phyloP scores from a whole-genome alignment of 35 echinoderm and acorn worm species.

The Apostichopus parvimensis region DNA sequence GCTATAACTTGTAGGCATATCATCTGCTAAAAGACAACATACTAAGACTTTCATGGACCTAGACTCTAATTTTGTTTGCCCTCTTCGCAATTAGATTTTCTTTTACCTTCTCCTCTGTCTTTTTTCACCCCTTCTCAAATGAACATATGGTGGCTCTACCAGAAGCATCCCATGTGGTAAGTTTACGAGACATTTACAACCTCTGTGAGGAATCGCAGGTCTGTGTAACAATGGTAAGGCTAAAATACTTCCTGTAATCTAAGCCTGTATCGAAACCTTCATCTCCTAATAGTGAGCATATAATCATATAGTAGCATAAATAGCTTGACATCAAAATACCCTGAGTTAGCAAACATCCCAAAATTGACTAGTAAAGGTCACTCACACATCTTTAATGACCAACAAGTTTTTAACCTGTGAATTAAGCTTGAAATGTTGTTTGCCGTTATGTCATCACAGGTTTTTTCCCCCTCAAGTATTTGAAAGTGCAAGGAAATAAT shows the following conservation, averaged over 20 bases:
- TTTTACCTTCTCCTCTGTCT: neutral
- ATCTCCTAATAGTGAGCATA: neutral
- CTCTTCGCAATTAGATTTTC: neutral
- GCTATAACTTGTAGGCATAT: neutral
- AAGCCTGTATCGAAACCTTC: neutral
- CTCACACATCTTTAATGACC: too few relatives aligned
- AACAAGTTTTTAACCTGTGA: too few relatives aligned
- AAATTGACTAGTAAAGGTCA: too few relatives aligned
- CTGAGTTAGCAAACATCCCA: too few relatives aligned
- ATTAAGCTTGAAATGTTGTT: too few relatives aligned
- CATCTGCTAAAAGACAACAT: neutral
- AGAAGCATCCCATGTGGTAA: neutral
- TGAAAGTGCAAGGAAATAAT: too few relatives aligned
- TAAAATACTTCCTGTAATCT: neutral
- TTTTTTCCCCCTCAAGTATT: too few relatives aligned
- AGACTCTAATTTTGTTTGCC: neutral
- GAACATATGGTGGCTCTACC: neutral
- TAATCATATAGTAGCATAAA: too few relatives aligned
- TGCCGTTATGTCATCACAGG: too few relatives aligned
- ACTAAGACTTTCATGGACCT: neutral
- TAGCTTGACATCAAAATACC: too few relatives aligned
- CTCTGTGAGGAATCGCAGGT: constrained; percentile 20
- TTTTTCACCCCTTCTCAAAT: neutral
- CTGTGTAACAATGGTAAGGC: neutral
- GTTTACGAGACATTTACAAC: constrained; percentile 24